These are phyloP conservation scores for Metellina segmentata DNA, from an alignment of 2,888 invertebrate genomes.

Conservation along the genomic window DNA sequence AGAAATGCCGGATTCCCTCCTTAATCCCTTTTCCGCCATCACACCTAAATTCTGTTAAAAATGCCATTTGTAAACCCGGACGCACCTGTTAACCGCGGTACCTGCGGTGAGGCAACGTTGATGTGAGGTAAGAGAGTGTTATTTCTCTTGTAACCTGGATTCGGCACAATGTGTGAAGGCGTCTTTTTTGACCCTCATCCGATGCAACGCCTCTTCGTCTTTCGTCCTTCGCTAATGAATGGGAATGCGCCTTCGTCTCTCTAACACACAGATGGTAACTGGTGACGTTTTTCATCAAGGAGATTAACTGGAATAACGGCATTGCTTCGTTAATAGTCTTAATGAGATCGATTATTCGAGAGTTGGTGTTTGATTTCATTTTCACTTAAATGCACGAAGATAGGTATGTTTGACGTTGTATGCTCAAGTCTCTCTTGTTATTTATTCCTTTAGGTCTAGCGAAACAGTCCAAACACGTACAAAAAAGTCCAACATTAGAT, in stretches of 20 bases:
- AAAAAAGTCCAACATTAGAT: too few relatives aligned
- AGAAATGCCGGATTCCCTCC: neutral
- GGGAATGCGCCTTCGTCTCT: neutral
- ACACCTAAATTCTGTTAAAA: slow-evolving; percentile 9
- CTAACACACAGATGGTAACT: neutral
- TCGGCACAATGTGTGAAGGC: slow-evolving; percentile 29
- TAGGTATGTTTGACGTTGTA: too few relatives aligned
- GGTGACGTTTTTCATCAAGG: too few relatives aligned
- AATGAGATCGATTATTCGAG: too few relatives aligned
- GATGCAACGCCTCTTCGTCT: slow-evolving; percentile 11
- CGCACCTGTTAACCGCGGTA: slow-evolving; percentile 45
- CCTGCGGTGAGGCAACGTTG: neutral
- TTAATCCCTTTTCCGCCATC: slow-evolving; percentile 4
- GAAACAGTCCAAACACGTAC: too few relatives aligned
- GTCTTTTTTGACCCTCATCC: slow-evolving; percentile 45
- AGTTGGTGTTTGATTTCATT: too few relatives aligned
- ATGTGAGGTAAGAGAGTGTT: slow-evolving; percentile 27
- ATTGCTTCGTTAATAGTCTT: too few relatives aligned
- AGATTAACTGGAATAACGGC: too few relatives aligned
- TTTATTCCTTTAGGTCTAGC: too few relatives aligned
- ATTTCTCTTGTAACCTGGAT: slow-evolving; percentile 67
- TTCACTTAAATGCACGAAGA: too few relatives aligned
- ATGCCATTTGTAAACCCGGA: slow-evolving; percentile 44
- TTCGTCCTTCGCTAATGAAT: slow-evolving; percentile 28
- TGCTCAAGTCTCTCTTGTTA: too few relatives aligned